Percentiles rank a stretch among this genome's conserved stretches.
These are phyloP conservation scores for Indicator maculatus DNA, from an alignment of 2,113 vertebrate genomes.

Conservation along the genomic window DNA sequence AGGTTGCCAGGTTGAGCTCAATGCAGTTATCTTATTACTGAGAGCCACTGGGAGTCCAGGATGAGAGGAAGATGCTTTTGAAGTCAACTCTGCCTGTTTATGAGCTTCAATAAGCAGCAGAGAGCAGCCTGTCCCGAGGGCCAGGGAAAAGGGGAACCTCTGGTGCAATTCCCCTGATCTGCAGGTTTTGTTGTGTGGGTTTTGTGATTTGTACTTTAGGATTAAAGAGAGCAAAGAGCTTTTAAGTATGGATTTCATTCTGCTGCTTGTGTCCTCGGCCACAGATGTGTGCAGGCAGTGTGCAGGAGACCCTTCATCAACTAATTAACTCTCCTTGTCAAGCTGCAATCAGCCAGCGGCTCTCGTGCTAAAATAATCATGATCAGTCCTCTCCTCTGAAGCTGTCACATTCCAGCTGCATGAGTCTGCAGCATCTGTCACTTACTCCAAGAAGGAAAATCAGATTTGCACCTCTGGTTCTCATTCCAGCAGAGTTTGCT, in stretches of 20 bases:
- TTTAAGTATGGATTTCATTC: constrained; percentile 28
- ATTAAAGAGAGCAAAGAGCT: constrained; percentile 39
- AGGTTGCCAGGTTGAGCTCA: not conserved
- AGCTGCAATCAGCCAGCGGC: constrained; percentile 45
- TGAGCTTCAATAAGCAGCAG: not conserved
- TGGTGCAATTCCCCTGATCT: constrained; percentile 31
- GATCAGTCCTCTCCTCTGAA: constrained; percentile 39
- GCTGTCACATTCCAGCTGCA: constrained; percentile 41
- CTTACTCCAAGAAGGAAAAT: not conserved
- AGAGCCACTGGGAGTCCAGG: not conserved
- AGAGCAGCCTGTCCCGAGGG: not conserved
- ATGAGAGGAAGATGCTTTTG: constrained; percentile 22
- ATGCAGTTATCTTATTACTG: constrained; percentile 2
- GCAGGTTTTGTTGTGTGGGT: constrained; percentile 25
- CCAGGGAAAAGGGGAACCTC: not conserved
- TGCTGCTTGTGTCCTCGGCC: not conserved
- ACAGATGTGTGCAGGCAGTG: constrained; percentile 22
- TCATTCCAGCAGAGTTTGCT: not conserved
- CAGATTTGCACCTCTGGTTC: not conserved
- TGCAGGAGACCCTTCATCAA: constrained; percentile 52
- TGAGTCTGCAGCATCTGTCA: not conserved
- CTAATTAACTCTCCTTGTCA: constrained; percentile 58
- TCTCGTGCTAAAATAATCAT: constrained; percentile 46
- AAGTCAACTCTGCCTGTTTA: constrained; percentile 5
- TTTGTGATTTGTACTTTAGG: constrained; percentile 35